Conservation (phyloP, 2,113 vertebrate genomes). For the Micronycteris hirsuta region DNA sequence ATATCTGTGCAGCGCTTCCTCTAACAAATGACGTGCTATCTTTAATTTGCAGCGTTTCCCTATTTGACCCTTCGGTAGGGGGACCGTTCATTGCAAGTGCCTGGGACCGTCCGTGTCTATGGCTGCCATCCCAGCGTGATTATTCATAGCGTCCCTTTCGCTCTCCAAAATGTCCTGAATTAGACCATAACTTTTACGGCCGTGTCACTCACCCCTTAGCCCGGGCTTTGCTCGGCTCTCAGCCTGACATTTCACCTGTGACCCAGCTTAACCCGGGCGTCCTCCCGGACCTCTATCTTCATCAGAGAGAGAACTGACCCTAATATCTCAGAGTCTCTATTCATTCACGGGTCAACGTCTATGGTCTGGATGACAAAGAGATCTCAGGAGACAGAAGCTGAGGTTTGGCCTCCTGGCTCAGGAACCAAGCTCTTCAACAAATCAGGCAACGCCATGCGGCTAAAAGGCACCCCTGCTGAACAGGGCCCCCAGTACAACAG, state of each 20-base stretch:
- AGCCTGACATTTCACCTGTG: neutral
- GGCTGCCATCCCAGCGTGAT: neutral
- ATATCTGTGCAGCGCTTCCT: neutral
- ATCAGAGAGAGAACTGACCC: neutral
- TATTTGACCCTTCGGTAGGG: neutral
- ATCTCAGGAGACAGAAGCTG: neutral
- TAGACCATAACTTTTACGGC: neutral
- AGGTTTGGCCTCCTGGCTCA: neutral
- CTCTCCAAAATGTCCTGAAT: conserved; percentile 7
- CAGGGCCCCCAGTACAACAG: neutral
- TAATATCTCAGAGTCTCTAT: neutral
- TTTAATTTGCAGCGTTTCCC: neutral
- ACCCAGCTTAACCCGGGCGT: neutral
- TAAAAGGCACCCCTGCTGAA: neutral
- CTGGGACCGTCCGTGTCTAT: neutral
- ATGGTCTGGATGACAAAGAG: neutral
- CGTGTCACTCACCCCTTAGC: neutral
- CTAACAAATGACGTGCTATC: neutral
- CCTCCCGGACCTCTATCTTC: neutral
- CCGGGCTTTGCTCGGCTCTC: neutral
- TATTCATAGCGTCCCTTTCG: neutral
- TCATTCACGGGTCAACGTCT: neutral
- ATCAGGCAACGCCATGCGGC: neutral
- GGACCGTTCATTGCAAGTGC: neutral
- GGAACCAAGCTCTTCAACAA: neutral